Base-by-base conservation (phyloP, 2,888 invertebrate genomes). In the Lypha dubia region DNA sequence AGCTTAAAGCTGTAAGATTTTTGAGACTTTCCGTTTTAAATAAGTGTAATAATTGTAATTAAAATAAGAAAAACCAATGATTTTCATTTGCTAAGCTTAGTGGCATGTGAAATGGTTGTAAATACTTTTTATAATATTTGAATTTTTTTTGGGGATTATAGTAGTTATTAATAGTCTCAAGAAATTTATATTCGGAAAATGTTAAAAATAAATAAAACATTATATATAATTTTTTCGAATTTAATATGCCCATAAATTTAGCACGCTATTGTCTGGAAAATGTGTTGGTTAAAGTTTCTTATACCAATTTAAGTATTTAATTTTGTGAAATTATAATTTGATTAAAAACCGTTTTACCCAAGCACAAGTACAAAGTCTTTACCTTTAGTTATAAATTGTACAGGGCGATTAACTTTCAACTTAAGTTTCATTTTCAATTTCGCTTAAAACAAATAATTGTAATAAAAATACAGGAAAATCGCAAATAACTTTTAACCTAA, bases 401-500 rank as follows among this genome's bases (percentile, higher is more conserved):
- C 70, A 65, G 28, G 24, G 60, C 77, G 77, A 84, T 84, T 84
- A 81, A 81, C 81, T 84, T 81, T 81, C 58, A 77, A 74, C 77
- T 73, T 81, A 53, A 63, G 63, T 74, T 68, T 65, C 74, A 77
- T 74, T 81, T 74, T 68, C 79, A 79, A 68, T 84, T 81, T 80
- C 76, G 53, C 73, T 76, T 84, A 73, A 80, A 74, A 74, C 81
- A 84, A 84, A 81, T 84, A 77, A 58, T 84, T 68, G 84, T 79
- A 70, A 74, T 81, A 80, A 56, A 79, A 56, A 79, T 70, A 84
- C 84, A 79, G 65, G 81, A 79, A 84, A 84, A 81, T 65, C 65
- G 74, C 77, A 81, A 70, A 81, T 84, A 84, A 81, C 84, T 81
- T 84, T 84, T 84, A 84, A 81, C 84, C 77, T 70, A 60, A 81